A percentile compares a stretch with the other conserved stretches of the same genome.
These are phyloP conservation scores for Paraescarpia echinospica DNA, from an alignment of 1,140 invertebrate genomes.

Conservation along the genomic window DNA sequence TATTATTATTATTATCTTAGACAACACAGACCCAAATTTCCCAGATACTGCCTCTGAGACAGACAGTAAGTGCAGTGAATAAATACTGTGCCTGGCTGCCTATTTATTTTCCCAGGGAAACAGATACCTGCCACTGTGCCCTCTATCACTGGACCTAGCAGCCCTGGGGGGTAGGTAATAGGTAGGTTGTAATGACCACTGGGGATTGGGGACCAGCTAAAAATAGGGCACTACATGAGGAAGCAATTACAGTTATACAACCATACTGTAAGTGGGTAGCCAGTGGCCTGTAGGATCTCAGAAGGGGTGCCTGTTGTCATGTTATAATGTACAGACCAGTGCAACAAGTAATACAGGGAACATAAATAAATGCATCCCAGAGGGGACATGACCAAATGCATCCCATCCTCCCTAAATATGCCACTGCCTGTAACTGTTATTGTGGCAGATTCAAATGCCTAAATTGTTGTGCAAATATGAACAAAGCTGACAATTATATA, in stretches of 20 bases:
- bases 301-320: too few relatives aligned
- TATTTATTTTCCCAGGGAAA: not conserved
- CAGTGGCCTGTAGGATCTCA: too few relatives aligned
- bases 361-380: too few relatives aligned
- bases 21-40: too few relatives aligned
- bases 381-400: not conserved
- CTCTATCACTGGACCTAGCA: not conserved
- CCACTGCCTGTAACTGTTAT: not conserved
- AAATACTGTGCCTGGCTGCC: not conserved
- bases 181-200: not conserved
- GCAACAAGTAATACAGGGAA: too few relatives aligned
- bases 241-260: not conserved
- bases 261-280: not conserved
- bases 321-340: too few relatives aligned
- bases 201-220: not conserved
- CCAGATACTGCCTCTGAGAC: constrained; percentile 1
- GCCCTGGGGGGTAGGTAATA: not conserved
- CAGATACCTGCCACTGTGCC: not conserved
- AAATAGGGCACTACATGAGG: not conserved
- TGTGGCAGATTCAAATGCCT: not conserved
- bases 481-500: not conserved
- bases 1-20: too few relatives aligned
- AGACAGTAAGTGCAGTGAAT: not conserved
- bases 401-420: not conserved
- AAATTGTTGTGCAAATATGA: not conserved